These are phyloP conservation scores for Dunckerocampus dactyliophorus DNA, from an alignment of 2,113 vertebrate species.

Conservation along the genomic window DNA sequence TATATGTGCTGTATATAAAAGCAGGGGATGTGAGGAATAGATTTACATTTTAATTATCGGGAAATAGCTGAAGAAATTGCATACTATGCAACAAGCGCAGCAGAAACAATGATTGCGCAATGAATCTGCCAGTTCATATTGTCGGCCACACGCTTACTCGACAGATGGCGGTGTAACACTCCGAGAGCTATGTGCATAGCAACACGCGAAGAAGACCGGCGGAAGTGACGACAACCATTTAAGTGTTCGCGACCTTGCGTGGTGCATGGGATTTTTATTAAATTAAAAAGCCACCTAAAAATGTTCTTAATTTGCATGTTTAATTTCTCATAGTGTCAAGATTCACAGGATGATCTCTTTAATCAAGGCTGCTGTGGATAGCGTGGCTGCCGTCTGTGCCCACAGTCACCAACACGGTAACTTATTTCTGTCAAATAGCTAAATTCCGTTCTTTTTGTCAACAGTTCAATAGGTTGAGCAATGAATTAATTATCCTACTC, in stretches of 20 bases:
- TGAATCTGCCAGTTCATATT: neutral
- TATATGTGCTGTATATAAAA: no score
- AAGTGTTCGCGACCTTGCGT: constrained; percentile 56
- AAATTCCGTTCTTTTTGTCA: neutral
- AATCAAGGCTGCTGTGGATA: constrained; percentile 49
- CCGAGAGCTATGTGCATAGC: no score
- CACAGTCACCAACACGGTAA: constrained; percentile 56
- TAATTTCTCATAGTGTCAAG: no score
- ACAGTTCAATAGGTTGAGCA: neutral
- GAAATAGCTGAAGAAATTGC: no score
- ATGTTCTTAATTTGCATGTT: neutral
- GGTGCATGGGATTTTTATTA: neutral
- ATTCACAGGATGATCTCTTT: constrained; percentile 51
- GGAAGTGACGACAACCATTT: neutral
- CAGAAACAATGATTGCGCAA: neutral
- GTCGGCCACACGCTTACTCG: no score
- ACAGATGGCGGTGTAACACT: no score
- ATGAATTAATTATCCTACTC: neutral
- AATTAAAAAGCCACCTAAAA: neutral
- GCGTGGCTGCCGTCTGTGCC: constrained; percentile 31
- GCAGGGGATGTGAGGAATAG: no score
- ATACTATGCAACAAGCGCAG: no score
- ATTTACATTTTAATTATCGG: no score
- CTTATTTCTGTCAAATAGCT: neutral
- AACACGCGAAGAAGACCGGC: neutral